phyloP scores from a whole-genome alignment of 2,797 vertebrate genomes.

The Arctocebus calabarensis region DNA sequence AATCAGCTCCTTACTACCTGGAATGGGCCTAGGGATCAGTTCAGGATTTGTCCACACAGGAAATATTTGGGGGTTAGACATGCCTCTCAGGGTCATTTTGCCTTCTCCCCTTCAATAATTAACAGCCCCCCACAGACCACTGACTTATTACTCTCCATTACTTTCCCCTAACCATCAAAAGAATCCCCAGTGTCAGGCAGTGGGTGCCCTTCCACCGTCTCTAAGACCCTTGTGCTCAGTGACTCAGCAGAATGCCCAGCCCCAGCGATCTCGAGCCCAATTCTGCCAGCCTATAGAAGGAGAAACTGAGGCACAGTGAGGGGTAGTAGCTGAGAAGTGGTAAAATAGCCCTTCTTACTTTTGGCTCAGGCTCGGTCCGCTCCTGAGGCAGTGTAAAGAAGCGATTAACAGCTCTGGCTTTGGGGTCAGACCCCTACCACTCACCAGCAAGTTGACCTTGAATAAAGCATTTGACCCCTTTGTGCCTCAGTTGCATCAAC shows the following conservation, averaged over 20 bases:
- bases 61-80: background rate
- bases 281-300: background rate
- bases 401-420: background rate
- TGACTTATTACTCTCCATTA: background rate
- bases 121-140: background rate
- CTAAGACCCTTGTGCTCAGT: background rate
- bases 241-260: background rate
- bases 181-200: background rate
- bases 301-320: background rate
- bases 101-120: background rate
- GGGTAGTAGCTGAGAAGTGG: background rate
- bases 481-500: slow-evolving; percentile 64
- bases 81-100: background rate
- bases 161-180: background rate
- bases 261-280: background rate
- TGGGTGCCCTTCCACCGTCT: background rate
- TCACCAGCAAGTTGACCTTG: background rate
- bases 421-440: background rate
- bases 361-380: background rate
- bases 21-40: background rate
- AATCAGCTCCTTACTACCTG: background rate
- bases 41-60: background rate
- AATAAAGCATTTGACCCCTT: slow-evolving; percentile 41
- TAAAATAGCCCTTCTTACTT: background rate
- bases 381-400: background rate